A percentile compares a stretch with the other conserved stretches of the same genome.
These are phyloP conservation scores for Calephelis nemesis DNA, from an alignment of 1,140 invertebrate genomes.

Conservation along the genomic window DNA sequence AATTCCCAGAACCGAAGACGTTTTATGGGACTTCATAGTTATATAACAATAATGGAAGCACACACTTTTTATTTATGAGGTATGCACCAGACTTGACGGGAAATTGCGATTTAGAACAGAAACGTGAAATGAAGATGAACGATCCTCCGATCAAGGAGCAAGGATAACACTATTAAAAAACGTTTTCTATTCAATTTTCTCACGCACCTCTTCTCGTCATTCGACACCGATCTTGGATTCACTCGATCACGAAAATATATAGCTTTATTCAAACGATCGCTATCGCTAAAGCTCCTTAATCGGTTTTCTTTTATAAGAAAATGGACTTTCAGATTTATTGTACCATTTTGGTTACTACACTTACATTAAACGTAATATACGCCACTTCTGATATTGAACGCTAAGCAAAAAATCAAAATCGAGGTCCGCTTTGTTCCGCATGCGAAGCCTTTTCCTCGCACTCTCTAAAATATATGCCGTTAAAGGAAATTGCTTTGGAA, in stretches of 20 bases:
- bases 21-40: background rate
- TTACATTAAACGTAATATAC: conserved; percentile 68
- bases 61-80: background rate
- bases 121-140: conserved; percentile 49
- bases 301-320: conserved; percentile 79
- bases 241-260: conserved; percentile 78
- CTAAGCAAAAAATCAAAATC: conserved; percentile 68
- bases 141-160: conserved; percentile 41
- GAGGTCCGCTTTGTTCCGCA: conserved; percentile 57
- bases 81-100: background rate
- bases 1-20: background rate
- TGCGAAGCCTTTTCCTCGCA: conserved; percentile 40
- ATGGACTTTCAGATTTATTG: conserved; percentile 76
- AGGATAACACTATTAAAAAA: conserved; percentile 55
- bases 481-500: conserved; percentile 67
- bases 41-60: background rate
- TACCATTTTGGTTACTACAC: conserved; percentile 67
- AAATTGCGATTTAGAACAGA: background rate
- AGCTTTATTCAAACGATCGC: conserved; percentile 74
- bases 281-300: conserved; percentile 76
- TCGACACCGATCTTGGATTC: conserved; percentile 67
- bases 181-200: conserved; percentile 71
- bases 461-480: conserved; percentile 65
- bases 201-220: conserved; percentile 68
- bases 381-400: conserved; percentile 59